Conservation (phyloP, 2,797 vertebrate genomes). For the Oryzias dopingdopingensis region DNA sequence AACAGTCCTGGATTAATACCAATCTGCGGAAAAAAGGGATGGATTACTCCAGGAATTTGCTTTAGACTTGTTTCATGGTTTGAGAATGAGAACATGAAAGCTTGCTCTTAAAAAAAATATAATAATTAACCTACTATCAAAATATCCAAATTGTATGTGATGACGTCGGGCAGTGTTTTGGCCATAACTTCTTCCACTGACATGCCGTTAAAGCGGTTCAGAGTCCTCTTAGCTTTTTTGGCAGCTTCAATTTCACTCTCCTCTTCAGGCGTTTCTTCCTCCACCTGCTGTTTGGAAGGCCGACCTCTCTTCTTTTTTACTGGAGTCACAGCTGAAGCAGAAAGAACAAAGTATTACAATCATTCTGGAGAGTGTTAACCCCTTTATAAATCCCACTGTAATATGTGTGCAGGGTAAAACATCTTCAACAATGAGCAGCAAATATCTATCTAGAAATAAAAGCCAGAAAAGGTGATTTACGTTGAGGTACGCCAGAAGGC, state of each 20-base stretch:
- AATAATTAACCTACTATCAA: constrained; percentile 87
- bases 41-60: too few relatives aligned
- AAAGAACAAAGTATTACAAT: not conserved
- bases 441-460: too few relatives aligned
- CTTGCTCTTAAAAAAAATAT: not conserved
- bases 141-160: constrained; percentile 93
- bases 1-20: constrained; percentile 97
- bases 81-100: constrained; percentile 27
- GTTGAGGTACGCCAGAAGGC: too few relatives aligned
- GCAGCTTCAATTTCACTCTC: constrained; percentile 77
- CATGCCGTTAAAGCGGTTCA: constrained; percentile 95
- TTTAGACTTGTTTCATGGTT: too few relatives aligned
- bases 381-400: too few relatives aligned
- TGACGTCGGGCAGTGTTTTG: constrained; percentile 93
- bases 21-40: constrained; percentile 77
- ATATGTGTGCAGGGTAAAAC: too few relatives aligned
- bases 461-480: too few relatives aligned
- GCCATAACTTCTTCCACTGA: constrained; percentile 93
- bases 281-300: constrained; percentile 64
- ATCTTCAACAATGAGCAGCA: too few relatives aligned
- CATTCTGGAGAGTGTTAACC: not conserved
- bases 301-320: constrained; percentile 86
- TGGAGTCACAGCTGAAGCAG: constrained; percentile 65
- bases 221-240: constrained; percentile 89
- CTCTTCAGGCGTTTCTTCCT: constrained; percentile 76